phyloP scores from a whole-genome alignment of 2,113 vertebrate genomes.

The Melospiza melodia region DNA sequence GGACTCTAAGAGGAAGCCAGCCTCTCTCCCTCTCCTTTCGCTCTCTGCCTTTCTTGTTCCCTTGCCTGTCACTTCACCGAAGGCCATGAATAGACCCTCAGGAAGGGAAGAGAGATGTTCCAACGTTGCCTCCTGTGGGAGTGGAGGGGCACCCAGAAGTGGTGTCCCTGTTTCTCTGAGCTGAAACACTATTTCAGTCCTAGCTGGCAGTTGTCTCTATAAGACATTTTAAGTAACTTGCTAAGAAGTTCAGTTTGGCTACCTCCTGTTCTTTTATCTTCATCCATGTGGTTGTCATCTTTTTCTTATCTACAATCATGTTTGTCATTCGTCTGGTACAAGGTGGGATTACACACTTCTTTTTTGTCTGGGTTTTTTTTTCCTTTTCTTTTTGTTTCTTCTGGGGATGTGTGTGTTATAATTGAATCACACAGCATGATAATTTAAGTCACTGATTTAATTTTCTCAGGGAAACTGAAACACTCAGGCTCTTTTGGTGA shows the following conservation, averaged over 20 bases:
- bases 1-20: slow-evolving; percentile 8
- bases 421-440: not conserved
- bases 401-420: not conserved
- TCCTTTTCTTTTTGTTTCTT: not conserved
- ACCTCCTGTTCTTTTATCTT: not conserved
- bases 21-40: not conserved
- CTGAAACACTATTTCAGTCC: not conserved
- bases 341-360: not conserved
- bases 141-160: not conserved
- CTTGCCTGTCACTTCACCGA: not conserved
- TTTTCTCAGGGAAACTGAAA: not conserved
- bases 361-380: not conserved
- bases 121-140: not conserved
- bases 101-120: not conserved
- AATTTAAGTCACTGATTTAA: not conserved
- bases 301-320: not conserved
- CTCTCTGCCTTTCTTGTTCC: not conserved
- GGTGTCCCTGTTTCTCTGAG: not conserved
- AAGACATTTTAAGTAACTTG: not conserved
- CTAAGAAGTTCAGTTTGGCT: not conserved
- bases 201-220: not conserved
- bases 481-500: not conserved
- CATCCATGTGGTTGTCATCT: not conserved
- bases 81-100: not conserved
- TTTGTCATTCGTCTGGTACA: not conserved